These are phyloP conservation scores for Oikopleura dioica DNA, from an alignment of 23 tunicate genomes.

Conservation along the genomic window DNA sequence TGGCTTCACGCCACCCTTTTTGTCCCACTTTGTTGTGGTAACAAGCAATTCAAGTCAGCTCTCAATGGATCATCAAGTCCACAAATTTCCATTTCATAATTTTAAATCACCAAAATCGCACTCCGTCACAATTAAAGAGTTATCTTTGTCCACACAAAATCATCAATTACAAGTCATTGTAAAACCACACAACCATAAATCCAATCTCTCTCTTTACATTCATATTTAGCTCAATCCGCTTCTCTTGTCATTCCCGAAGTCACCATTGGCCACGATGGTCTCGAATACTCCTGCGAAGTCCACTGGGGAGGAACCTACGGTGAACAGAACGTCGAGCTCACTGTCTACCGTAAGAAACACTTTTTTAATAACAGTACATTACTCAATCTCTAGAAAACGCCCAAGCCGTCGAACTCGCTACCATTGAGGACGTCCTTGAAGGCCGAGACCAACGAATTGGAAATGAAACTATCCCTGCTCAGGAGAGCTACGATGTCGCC, in stretches of 20 bases:
- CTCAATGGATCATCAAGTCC: too few species aligned
- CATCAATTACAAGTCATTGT: too few species aligned
- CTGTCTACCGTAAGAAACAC: neutral
- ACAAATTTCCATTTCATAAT: too few species aligned
- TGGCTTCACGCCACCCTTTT: too few species aligned
- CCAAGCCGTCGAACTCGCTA: neutral
- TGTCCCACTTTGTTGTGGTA: too few species aligned
- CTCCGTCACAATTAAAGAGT: too few species aligned
- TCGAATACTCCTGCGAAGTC: neutral
- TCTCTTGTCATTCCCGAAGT: neutral
- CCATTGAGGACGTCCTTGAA: neutral
- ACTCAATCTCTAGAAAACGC: neutral
- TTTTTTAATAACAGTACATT: neutral
- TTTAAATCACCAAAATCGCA: too few species aligned
- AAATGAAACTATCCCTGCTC: neutral
- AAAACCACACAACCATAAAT: too few species aligned
- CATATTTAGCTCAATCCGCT: neutral
- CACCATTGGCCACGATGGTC: neutral
- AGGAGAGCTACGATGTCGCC: slow-evolving; percentile 7
- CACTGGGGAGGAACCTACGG: neutral
- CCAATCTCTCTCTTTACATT: too few species aligned
- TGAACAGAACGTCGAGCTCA: neutral
- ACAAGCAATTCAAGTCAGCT: too few species aligned
- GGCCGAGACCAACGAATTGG: neutral
- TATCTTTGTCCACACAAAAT: too few species aligned